Base-by-base conservation (phyloP, 2,888 invertebrate genomes). In the Biston stratarius region DNA sequence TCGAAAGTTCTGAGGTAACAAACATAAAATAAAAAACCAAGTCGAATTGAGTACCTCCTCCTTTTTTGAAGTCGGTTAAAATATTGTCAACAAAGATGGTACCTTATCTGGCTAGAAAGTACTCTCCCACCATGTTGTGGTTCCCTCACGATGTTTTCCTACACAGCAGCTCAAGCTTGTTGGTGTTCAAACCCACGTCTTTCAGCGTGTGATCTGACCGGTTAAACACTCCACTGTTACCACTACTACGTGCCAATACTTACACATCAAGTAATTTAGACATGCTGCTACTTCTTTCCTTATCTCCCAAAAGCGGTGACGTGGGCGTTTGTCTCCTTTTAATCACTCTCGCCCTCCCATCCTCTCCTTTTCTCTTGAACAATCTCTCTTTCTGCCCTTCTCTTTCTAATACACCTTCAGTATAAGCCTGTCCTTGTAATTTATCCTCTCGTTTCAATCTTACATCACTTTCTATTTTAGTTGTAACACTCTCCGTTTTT, bases 261-360 rank as follows among this genome's bases (percentile, higher is more conserved):
- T 52, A 94, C 94, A 96, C 97, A 76, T 98, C 97, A 34, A 97
- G 92, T 60, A 98, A 85, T 76, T 97, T 95, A 9, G 97, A 97
- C 96, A 97, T 96, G 33, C 97, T 98, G 71, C 97, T 97, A 78
- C 97, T 97, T 68, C 97, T 94, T 84, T 97, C 97, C 82, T 97
- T 97, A 71, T 97, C 96, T 49, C 95, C 94, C n/a, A 95, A 69
- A 5, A 89, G 80, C 11, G 92, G 90, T 0, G 92, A 91, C 0
- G 88, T 77, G 0, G 92, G 89, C 11, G 86, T 82, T 78, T 90
- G 91, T 42, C 87, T 79, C 70, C 87, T 82, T 79, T 88, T 92
- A 24, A 88, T 87, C 45, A 88, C 82, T 63, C 90, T 76, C 68
- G 81, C 86, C 11, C 85, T 91, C 24, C 84, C 86, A 34, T 90